Percentiles rank a stretch among this genome's conserved stretches.
Evolutionary conservation across 2,113 vertebrate genomes (phyloP).

Genomic region (Psettodes erumei): DNA sequence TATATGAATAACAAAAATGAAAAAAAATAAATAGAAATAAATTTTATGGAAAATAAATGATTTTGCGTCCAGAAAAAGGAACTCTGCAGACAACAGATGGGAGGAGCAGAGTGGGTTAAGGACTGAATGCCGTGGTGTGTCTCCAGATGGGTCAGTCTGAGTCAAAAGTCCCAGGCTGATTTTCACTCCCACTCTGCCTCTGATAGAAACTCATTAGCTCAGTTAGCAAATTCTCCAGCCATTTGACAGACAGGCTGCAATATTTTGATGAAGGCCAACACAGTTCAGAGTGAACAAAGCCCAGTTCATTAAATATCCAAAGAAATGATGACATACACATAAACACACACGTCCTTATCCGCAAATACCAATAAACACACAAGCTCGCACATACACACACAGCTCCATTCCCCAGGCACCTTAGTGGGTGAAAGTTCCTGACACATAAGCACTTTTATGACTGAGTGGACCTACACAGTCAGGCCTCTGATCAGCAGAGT

Average conservation of each 20-base stretch:
- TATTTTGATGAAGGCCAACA: background rate
- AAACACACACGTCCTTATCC: background rate
- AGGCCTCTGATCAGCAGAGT: constrained; percentile 60
- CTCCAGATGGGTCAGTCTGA: too few species aligned
- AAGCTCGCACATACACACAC: background rate
- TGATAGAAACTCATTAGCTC: background rate
- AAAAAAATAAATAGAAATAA: too few species aligned
- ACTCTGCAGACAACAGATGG: too few species aligned
- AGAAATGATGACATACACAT: background rate
- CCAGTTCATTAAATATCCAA: background rate
- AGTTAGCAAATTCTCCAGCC: background rate
- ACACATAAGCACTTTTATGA: constrained; percentile 64
- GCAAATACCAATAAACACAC: background rate
- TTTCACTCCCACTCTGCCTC: too few species aligned
- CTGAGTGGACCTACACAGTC: constrained; percentile 42
- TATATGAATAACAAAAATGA: too few species aligned
- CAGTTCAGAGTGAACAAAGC: background rate
- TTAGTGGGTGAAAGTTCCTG: constrained; percentile 55
- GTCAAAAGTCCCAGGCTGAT: too few species aligned
- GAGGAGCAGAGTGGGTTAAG: too few species aligned
- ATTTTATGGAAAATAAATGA: too few species aligned
- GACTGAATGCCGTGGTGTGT: too few species aligned
- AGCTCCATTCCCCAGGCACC: constrained; percentile 22
- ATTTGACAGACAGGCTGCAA: background rate
- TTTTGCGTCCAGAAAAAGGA: too few species aligned